Conservation (phyloP, 2,113 vertebrate species). For the Gambusia holbrooki region DNA sequence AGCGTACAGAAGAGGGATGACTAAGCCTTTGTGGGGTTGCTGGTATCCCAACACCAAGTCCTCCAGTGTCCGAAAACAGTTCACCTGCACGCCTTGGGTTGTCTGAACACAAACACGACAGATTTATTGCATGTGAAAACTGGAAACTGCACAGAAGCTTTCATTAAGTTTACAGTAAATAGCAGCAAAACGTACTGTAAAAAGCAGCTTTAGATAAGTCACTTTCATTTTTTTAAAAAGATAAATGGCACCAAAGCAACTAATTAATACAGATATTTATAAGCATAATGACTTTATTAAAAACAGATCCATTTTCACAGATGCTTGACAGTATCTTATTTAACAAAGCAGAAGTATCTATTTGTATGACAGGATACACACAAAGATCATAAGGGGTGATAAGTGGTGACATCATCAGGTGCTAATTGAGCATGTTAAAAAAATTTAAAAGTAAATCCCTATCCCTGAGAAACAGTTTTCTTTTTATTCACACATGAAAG, state of each 20-base stretch:
- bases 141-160: constrained; percentile 7
- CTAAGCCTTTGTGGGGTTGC: constrained; percentile 87
- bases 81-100: constrained; percentile 86
- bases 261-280: background rate
- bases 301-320: background rate
- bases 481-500: constrained; percentile 5
- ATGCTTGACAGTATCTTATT: background rate
- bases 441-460: background rate
- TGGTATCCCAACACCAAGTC: constrained; percentile 87
- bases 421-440: constrained; percentile 26
- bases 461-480: background rate
- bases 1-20: constrained; percentile 82
- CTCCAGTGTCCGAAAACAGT: constrained; percentile 83
- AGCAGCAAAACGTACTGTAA: background rate
- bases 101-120: constrained; percentile 72
- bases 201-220: background rate
- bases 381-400: constrained; percentile 27
- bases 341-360: constrained; percentile 42
- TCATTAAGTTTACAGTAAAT: background rate
- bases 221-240: background rate
- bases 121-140: background rate
- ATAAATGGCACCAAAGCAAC: background rate
- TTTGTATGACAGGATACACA: constrained; percentile 62
- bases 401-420: constrained; percentile 26
- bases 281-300: no score